Conservation (phyloP, 2,797 vertebrate genomes). For the Oreortyx pictus region DNA sequence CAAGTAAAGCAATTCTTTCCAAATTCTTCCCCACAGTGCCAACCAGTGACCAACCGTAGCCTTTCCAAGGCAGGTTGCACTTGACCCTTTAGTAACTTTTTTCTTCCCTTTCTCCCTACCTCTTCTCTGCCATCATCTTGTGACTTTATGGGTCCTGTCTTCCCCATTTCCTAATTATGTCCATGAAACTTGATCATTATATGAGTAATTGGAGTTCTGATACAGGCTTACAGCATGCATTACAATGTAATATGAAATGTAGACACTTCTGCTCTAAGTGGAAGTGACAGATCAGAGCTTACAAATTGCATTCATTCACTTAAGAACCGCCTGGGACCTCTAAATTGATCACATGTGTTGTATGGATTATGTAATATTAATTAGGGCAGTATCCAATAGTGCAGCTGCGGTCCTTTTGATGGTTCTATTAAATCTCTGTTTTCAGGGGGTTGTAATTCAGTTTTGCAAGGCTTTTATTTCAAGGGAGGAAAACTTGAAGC, state of each 20-base stretch:
- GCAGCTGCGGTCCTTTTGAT: constrained; percentile 54
- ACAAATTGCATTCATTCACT: constrained; percentile 70
- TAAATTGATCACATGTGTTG: constrained; percentile 69
- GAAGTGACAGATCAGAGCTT: constrained; percentile 71
- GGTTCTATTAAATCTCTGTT: constrained; percentile 46
- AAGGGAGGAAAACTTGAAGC: neutral
- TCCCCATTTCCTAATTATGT: constrained; percentile 57
- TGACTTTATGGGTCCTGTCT: constrained; percentile 15
- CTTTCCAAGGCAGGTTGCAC: neutral
- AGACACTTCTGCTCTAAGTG: constrained; percentile 66
- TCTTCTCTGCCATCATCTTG: neutral
- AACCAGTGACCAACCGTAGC: neutral
- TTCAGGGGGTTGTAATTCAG: constrained; percentile 32
- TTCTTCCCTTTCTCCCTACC: neutral
- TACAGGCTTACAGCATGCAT: constrained; percentile 43
- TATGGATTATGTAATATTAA: constrained; percentile 78
- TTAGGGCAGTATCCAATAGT: constrained; percentile 47
- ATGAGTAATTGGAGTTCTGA: constrained; percentile 67
- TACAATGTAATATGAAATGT: constrained; percentile 62
- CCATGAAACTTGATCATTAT: constrained; percentile 37
- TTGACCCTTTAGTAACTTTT: neutral
- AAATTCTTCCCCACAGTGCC: neutral
- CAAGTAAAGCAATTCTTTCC: neutral
- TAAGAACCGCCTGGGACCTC: constrained; percentile 59
- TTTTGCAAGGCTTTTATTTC: constrained; percentile 33